Conservation (phyloP, 2,113 vertebrate genomes). For the Lasiurus cinereus region DNA sequence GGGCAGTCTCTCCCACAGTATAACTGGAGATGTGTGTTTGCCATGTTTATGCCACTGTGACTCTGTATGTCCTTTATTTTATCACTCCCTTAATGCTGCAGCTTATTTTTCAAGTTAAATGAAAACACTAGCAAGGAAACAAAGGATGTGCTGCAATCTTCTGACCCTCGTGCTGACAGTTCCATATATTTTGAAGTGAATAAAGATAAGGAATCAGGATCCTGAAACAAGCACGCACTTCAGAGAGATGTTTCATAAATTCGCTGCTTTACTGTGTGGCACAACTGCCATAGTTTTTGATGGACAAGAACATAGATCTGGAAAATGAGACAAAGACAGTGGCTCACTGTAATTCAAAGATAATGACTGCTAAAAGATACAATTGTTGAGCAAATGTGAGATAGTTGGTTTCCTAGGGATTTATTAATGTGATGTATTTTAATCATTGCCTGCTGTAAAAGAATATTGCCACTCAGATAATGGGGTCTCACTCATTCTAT, state of each 20-base stretch:
- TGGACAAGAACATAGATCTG: constrained; percentile 86
- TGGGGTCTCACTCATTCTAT: constrained; percentile 72
- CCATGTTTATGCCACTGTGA: constrained; percentile 80
- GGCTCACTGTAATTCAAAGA: constrained; percentile 79
- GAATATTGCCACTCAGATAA: constrained; percentile 53
- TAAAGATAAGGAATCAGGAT: constrained; percentile 86
- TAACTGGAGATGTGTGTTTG: constrained; percentile 70
- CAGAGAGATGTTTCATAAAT: constrained; percentile 85
- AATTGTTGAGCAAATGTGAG: constrained; percentile 83
- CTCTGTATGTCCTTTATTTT: constrained; percentile 81
- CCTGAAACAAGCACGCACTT: constrained; percentile 85
- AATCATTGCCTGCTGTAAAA: constrained; percentile 75
- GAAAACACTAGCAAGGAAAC: constrained; percentile 83
- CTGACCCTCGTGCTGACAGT: constrained; percentile 85
- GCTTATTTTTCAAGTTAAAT: constrained; percentile 86
- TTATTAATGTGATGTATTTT: constrained; percentile 89
- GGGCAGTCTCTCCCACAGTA: constrained; percentile 32
- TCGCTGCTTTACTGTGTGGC: constrained; percentile 76
- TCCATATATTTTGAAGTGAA: constrained; percentile 87
- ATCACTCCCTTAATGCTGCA: constrained; percentile 78
- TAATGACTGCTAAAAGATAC: constrained; percentile 84
- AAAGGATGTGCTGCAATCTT: constrained; percentile 83
- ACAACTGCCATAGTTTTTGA: constrained; percentile 80
- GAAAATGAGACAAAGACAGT: constrained; percentile 85
- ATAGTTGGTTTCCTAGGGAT: constrained; percentile 88